phyloP scores from a whole-genome alignment of 2,797 vertebrate species.

The Anguilla marmorata region DNA sequence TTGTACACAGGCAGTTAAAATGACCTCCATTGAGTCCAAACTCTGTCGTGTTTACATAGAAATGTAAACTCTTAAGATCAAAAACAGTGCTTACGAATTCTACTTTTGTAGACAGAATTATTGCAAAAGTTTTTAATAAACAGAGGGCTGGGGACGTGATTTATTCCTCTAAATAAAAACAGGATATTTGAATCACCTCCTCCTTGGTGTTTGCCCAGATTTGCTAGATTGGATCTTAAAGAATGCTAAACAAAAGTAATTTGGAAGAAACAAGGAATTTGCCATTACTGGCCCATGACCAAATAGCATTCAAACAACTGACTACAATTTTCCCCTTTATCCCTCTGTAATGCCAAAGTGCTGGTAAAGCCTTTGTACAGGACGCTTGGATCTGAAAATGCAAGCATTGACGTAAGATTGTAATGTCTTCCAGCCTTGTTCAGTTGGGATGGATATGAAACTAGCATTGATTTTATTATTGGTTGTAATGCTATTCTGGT shows the following conservation, averaged over 20 bases:
- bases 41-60: background rate
- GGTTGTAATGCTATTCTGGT: background rate
- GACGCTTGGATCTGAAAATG: background rate
- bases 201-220: slow-evolving; percentile 7
- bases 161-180: slow-evolving; percentile 32
- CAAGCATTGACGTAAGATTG: background rate
- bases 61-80: slow-evolving; percentile 22
- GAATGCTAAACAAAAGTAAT: slow-evolving; percentile 25
- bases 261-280: slow-evolving; percentile 13
- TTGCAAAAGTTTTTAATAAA: slow-evolving; percentile 22
- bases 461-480: slow-evolving; percentile 9
- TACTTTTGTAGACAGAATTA: slow-evolving; percentile 26
- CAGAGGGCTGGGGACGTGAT: slow-evolving; percentile 15
- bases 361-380: background rate
- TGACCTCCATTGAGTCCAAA: slow-evolving; percentile 12
- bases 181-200: slow-evolving; percentile 24
- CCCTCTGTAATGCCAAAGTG: background rate
- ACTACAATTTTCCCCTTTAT: background rate
- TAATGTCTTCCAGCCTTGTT: slow-evolving; percentile 2
- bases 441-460: slow-evolving; percentile 1
- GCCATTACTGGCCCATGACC: slow-evolving; percentile 18
- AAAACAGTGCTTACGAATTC: slow-evolving; percentile 14
- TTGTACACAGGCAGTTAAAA: slow-evolving; percentile 20
- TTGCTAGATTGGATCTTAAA: slow-evolving; percentile 18
- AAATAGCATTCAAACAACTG: slow-evolving; percentile 21